A percentile compares a stretch with the other conserved stretches of the same genome.
phyloP scores from a whole-genome alignment of 2,888 invertebrate genomes.

The Leptopilina drosophilae region DNA sequence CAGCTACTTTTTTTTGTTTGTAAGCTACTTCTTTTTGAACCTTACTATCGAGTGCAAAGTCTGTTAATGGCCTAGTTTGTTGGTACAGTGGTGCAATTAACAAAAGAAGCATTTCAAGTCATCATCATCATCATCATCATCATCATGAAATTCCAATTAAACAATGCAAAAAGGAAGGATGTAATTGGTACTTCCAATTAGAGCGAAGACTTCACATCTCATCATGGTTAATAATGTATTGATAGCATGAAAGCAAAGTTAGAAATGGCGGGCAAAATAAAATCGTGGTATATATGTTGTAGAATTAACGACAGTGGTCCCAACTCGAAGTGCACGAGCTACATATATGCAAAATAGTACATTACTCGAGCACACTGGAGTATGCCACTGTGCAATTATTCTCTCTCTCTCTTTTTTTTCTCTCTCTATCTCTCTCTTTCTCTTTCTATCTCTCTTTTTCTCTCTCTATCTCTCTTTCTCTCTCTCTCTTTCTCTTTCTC shows the following conservation, averaged over 20 bases:
- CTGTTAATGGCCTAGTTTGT: too few species aligned
- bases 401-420: not conserved
- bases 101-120: too few species aligned
- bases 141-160: conserved; percentile 8
- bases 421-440: conserved; percentile 8
- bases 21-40: too few species aligned
- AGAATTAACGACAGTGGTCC: conserved; percentile 23
- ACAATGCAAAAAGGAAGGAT: not conserved
- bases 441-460: not conserved
- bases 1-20: too few species aligned
- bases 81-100: not conserved
- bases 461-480: conserved; percentile 23
- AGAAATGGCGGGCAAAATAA: conserved; percentile 17
- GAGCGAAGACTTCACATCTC: conserved; percentile 21
- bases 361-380: conserved; percentile 33
- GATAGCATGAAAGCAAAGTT: not conserved
- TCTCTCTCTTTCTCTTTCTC: not conserved
- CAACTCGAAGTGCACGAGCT: not conserved
- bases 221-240: not conserved
- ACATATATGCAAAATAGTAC: conserved; percentile 33
- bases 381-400: conserved; percentile 24
- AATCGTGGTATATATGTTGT: conserved; percentile 8
- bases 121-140: too few species aligned
- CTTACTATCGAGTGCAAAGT: too few species aligned
- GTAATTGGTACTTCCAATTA: conserved; percentile 32